These are phyloP conservation scores for Muraenolepis orangiensis DNA, from an alignment of 2,797 vertebrate genomes.

Conservation along the genomic window DNA sequence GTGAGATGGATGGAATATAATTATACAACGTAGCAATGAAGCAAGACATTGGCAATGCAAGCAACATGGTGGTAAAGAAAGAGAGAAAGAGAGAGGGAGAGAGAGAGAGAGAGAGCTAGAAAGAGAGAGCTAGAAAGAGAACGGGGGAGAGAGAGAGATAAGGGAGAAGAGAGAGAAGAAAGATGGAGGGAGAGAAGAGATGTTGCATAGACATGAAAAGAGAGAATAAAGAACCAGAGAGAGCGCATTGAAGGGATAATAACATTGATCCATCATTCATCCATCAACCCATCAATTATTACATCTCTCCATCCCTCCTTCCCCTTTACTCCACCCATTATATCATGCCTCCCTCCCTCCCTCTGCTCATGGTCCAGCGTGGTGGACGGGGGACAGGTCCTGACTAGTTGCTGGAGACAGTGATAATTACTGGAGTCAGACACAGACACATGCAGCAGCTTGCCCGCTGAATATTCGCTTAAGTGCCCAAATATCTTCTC, in stretches of 20 bases:
- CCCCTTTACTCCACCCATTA: background rate
- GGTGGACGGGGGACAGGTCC: constrained; percentile 79
- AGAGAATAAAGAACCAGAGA: background rate
- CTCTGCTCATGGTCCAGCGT: constrained; percentile 45
- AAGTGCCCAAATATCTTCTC: constrained; percentile 84
- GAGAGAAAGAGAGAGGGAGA: no score
- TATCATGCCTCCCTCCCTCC: constrained; percentile 14
- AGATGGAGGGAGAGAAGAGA: no score
- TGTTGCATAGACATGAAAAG: no score
- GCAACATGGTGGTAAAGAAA: no score
- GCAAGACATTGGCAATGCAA: no score
- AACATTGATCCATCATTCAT: background rate
- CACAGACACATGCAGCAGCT: constrained; percentile 81
- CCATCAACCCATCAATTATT: background rate
- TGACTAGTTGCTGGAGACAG: constrained; percentile 78
- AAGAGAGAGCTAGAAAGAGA: background rate
- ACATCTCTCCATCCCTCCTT: no score
- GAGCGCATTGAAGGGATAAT: background rate
- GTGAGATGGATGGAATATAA: no score
- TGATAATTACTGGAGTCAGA: constrained; percentile 98
- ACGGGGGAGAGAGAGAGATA: background rate
- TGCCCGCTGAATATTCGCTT: constrained; percentile 87
- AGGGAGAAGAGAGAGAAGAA: background rate
- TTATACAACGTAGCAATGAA: no score
- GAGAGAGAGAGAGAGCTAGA: background rate